Base-by-base conservation (phyloP, 92 coral and sea anemone species). In the Muricea muricata region DNA sequence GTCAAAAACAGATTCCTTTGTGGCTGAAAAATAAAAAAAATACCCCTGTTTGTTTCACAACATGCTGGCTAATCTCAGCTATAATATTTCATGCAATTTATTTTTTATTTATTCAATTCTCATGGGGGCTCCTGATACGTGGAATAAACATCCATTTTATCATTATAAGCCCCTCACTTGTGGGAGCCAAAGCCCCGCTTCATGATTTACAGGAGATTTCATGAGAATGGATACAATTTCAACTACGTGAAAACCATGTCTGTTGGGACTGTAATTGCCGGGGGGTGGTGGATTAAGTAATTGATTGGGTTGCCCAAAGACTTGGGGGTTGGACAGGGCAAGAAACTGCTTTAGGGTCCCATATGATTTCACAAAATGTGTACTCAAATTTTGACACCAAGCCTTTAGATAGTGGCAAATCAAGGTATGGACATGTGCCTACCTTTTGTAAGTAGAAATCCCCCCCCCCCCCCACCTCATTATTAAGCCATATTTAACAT, bases 61-160 rank as follows among this genome's bases (percentile, higher is more conserved):
- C 75, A 32, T 67, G 75, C n/a, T 67, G 75, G 75, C 45, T 67
- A 21, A 67, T 67, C 75, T 30, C 45, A 67, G 75, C 75, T 30
- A 58, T 58, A 58, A 26, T 20, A 58, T 20, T 58, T 58, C 66
- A 58, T 58, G 66, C 9, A 58, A 21, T 58, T 58, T 58, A 58
- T 48, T 48, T 48, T 18, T 48, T 48, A 48, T 48, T 48, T 48
- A 48, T 48, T 48, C 56, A 48, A 58, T 58, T 58, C 32, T 58
- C 66, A 58, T 26, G 32, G 66, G 65, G 66, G 32, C 29, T 26
- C 32, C 8, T 58, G 2, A 25, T 58, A 58, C 24, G 29, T 6
- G 66, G 13, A 58, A 20, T 58, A 58, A 58, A 48, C 56, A 12
- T 12, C 17, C 56, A 48, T 48, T 48, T 48, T 48, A 48, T 48